A percentile compares a stretch with the other conserved stretches of the same genome.
Evolutionary conservation across 2,797 vertebrate species (phyloP).

Genomic region (Sciurus carolinensis): DNA sequence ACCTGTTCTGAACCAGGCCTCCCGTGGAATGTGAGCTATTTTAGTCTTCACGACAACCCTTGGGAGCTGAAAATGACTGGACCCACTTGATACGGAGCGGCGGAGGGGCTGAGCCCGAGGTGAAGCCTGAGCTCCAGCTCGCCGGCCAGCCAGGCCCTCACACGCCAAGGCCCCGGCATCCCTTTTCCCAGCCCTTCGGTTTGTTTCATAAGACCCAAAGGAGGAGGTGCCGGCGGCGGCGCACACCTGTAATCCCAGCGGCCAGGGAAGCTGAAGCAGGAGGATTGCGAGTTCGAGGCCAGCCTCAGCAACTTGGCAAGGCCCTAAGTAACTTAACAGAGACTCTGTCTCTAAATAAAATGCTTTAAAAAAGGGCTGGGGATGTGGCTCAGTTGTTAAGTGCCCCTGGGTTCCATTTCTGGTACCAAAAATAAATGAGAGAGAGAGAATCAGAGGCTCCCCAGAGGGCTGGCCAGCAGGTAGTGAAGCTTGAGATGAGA

Average conservation of each 20-base stretch:
- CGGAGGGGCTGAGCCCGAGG: background rate
- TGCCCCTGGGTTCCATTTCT: no score
- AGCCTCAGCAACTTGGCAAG: no score
- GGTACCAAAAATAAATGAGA: no score
- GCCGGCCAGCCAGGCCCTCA: background rate
- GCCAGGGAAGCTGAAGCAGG: no score
- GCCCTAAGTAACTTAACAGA: no score
- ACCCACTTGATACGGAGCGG: background rate
- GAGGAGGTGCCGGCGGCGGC: accelerated
- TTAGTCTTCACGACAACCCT: background rate
- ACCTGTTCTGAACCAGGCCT: background rate
- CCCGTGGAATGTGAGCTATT: background rate
- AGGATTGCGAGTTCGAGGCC: no score
- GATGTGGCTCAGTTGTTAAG: no score
- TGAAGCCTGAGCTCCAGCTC: background rate
- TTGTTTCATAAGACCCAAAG: background rate
- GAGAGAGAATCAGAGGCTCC: background rate
- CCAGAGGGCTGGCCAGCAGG: background rate
- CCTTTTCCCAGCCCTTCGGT: background rate
- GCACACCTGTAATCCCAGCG: no score
- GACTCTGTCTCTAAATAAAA: no score
- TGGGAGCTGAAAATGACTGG: background rate
- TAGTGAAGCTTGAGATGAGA: background rate
- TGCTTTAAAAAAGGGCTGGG: no score
- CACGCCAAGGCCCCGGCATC: accelerated